Evolutionary conservation across 2,797 vertebrate genomes (phyloP), one percentile per base, ranked within the genome.

Genomic region (Chaetophractus vellerosus): DNA sequence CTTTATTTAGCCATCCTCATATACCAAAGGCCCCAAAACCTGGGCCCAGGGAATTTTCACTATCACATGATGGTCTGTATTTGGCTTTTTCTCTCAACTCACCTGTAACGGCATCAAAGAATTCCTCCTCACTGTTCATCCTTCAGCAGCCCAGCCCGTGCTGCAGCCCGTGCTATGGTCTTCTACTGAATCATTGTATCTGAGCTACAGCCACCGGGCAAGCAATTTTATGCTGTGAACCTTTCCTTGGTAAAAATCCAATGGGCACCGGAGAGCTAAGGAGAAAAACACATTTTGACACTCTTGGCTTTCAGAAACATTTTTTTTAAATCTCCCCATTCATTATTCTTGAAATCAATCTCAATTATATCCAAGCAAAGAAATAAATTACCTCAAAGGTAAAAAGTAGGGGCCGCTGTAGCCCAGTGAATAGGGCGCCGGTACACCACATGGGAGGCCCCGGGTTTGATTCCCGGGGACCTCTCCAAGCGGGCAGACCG

Each of bases 71-170:
- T 2, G 0, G 21, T 0, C 57, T 55, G 63, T 0, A 38, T 66
- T 21, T 66, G 81, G 55, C 57, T 23, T 0, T 6, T 63, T 75
- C 59, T 75, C 9, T 28, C 16, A n/a, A 63, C 99, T 98, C 94
- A 99, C 99, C 99, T 98, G 99, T 99, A 98, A 99, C 98, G 98
- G 99, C 99, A 94, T 99, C 99, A 97, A 98, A 99, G 98, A 99
- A 99, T 96, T 99, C 99, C 41, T 99, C 99, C 93, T 99, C 99
- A 98, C 99, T 99, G 98, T 99, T 99, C 99, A 99, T 99, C 96
- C 98, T 98, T 97, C 95, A 97, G 96, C 11, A 69, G 94, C 96
- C 94, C 31, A 86, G 96, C 92, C 96, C 92, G 23, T 24, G 26
- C 1, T 11, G 19, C 48, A 9, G 89, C 94, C 91, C 48, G 94